Base-by-base conservation (phyloP, 2,797 vertebrate species). In the Rhinichthys osculus region DNA sequence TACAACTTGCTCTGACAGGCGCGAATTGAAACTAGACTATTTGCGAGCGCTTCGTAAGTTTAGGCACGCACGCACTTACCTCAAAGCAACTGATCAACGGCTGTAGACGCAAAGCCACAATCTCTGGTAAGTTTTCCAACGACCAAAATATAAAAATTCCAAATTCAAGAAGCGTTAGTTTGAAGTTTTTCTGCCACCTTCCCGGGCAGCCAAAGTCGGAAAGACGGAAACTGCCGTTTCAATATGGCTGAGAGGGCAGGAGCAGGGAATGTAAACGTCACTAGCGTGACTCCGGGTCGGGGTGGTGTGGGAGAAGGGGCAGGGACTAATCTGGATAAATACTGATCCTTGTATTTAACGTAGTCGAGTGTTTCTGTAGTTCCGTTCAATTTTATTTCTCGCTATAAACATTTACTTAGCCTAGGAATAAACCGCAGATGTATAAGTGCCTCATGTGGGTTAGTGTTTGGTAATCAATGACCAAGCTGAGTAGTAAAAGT, bases 231-330 rank as follows among this genome's bases (percentile, higher is more conserved):
- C 71, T 33, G 71, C 27, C 44, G 73, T 81, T 85, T 74, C 84
- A 89, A 89, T 89, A 89, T 89, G 88, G 88, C 88, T 89, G 88
- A 85, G 88, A 85, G 83, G 54, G 54, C 79, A 71, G 73, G 81
- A 59, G 70, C 72, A 59, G 82, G 81, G 86, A 86, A 81, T 83
- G 81, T 70, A 62, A 50, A 77, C 88, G 88, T 77, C 86, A 86
- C 64, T 23, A 27, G 30, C 30, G 77, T 79, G 59, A 76, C 85
- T 77, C 50, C 64, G 64, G 47, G 59, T 50, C 62, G 40, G 62
- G 54, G 78, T 67, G 42, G 69, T 73, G 70, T 81, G 44, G 84
- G 72, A 85, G 69, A 74, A 82, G 42, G 64, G 85, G 80, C 62
- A 70, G 71, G 74, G 72, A 59, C 85, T 82, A 42, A 62, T 80